Base-by-base conservation (phyloP, 1,140 invertebrate species). In the Thaumetopoea pityocampa region DNA sequence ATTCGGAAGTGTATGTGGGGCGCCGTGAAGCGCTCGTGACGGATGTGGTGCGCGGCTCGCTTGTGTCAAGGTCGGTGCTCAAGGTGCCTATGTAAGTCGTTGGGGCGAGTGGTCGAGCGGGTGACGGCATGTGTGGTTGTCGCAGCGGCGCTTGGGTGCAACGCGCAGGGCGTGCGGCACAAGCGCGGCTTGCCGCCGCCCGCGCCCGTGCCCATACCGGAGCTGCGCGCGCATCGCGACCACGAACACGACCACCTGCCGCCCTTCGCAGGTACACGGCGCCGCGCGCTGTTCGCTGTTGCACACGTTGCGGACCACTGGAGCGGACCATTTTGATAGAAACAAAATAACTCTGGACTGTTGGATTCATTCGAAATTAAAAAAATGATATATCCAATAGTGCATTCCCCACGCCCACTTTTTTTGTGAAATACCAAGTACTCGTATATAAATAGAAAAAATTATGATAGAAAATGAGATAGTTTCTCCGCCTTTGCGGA, bases 141-240 rank as follows among this genome's bases (percentile, higher is more conserved):
- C 51, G 63, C 65, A 67, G 85, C 66, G 67, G 84, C 67, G 85
- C 80, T 85, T 86, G 86, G 88, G 76, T 88, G 92, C 86, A 94
- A 94, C 90, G 90, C 87, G 87, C 92, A 94, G 83, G 93, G 93
- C 73, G 93, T 94, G 86, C 90, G 90, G 77, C 92, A 93, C 88
- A 91, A 92, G 86, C 89, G 93, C 77, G 90, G 92, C 78, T 89
- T 94, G 77, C 92, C 92, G 69, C 90, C 91, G 85, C 89, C 91
- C 70, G 68, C 87, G 67, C 87, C 90, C 62, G 89, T 87, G 77
- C 90, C 92, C 80, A 95, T 95, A 83, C 93, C 93, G 81, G 92
- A 94, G 89, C 90, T 95, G 81, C 91, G 93, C 83, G 91, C 91
- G n/a, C n/a, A n/a, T n/a, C n/a, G n/a, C 86, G 90, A 90, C 86